Percentiles rank a stretch among this genome's conserved stretches.
These are phyloP conservation scores for Orussus abietinus DNA, from an alignment of 1,140 invertebrate genomes.

Conservation along the genomic window DNA sequence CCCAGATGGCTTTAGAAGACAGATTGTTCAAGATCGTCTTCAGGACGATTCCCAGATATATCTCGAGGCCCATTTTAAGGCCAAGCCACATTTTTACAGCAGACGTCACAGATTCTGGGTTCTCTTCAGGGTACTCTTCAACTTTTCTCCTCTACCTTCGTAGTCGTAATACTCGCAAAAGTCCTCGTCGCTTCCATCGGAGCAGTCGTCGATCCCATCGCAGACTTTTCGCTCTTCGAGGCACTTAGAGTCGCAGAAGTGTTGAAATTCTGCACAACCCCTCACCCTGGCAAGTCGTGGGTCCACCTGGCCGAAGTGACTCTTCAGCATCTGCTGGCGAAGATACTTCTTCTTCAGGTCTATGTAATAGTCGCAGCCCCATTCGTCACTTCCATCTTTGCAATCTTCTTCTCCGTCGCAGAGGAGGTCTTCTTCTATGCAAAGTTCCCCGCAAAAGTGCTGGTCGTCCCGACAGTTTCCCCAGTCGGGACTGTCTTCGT, in stretches of 20 bases:
- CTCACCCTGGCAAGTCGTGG: too few relatives aligned
- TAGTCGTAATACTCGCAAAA: constrained; percentile 15
- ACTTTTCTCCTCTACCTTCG: neutral
- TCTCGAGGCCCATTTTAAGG: too few relatives aligned
- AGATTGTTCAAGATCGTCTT: too few relatives aligned
- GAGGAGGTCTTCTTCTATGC: constrained; percentile 54
- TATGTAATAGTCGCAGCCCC: constrained; percentile 58
- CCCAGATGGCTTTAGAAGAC: too few relatives aligned
- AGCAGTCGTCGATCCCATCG: constrained; percentile 69
- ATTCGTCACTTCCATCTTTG: constrained; percentile 65
- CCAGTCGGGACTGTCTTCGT: constrained; percentile 21
- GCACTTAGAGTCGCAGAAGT: constrained; percentile 61
- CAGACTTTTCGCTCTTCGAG: constrained; percentile 63
- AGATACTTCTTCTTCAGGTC: too few relatives aligned
- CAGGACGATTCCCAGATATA: too few relatives aligned
- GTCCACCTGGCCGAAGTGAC: too few relatives aligned
- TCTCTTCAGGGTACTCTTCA: too few relatives aligned
- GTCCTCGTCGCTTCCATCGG: constrained; percentile 70
- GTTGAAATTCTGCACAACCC: too few relatives aligned
- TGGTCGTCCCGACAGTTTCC: constrained; percentile 34
- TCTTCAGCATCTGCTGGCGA: too few relatives aligned
- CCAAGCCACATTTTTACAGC: too few relatives aligned
- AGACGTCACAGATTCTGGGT: too few relatives aligned
- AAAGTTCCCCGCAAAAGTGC: constrained; percentile 60
- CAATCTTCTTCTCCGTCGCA: constrained; percentile 67